Percentiles rank a stretch among this genome's conserved stretches.
These are phyloP conservation scores for Enteromius thamalakanensis DNA, from an alignment of 2,797 vertebrate genomes.

Conservation along the genomic window DNA sequence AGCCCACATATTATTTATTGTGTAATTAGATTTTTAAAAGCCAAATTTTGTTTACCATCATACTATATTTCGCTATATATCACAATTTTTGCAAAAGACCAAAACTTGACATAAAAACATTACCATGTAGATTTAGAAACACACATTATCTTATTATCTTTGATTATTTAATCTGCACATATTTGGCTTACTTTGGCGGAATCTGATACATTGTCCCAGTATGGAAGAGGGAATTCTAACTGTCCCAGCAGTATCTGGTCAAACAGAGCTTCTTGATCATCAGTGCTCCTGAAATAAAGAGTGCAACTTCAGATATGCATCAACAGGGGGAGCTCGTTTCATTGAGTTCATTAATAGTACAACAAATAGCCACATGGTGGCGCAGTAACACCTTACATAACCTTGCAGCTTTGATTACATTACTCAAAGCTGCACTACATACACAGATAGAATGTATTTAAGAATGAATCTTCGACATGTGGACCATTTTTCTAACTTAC, in stretches of 20 bases:
- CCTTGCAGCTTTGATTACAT: conserved; percentile 7
- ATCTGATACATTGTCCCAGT: conserved; percentile 97
- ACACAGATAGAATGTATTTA: conserved; percentile 14
- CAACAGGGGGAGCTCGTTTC: conserved; percentile 3
- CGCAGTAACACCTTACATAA: conserved; percentile 24
- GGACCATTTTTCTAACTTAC: conserved; percentile 70
- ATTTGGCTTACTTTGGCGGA: conserved; percentile 85
- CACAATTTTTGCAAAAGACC: neutral
- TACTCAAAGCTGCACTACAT: conserved; percentile 9
- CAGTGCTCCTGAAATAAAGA: conserved; percentile 82
- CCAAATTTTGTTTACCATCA: neutral
- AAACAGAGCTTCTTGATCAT: conserved; percentile 97
- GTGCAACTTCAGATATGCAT: neutral
- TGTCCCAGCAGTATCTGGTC: conserved; percentile 98
- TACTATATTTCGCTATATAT: neutral
- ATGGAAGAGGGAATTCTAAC: conserved; percentile 94
- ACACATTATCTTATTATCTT: neutral
- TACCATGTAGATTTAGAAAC: too few species aligned
- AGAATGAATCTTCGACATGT: neutral
- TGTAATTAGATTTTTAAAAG: neutral
- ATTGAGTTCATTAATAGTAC: neutral
- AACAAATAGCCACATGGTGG: conserved; percentile 7
- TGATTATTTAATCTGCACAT: neutral
- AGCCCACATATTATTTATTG: neutral
- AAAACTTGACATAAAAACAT: too few species aligned